phyloP scores from a whole-genome alignment of 2,113 vertebrate species.

The Erythrolamprus reginae region DNA sequence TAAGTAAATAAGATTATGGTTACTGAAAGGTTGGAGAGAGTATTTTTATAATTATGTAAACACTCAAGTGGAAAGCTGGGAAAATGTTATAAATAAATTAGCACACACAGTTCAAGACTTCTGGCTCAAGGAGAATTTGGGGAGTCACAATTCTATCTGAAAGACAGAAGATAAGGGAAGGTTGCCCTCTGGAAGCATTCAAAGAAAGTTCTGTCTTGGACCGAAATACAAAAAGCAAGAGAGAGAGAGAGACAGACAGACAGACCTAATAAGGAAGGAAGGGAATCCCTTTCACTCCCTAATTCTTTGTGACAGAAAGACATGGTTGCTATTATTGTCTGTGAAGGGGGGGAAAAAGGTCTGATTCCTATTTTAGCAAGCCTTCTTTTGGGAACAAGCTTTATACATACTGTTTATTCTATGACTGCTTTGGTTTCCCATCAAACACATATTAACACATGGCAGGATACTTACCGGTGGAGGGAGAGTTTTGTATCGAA shows the following conservation, averaged over 20 bases:
- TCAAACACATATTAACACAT: neutral
- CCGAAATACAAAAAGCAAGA: neutral
- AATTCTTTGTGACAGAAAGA: neutral
- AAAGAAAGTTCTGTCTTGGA: neutral
- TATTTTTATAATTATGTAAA: neutral
- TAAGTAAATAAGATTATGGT: neutral
- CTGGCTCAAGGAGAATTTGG: neutral
- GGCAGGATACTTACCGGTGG: slow-evolving; percentile 82
- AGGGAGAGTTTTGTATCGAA: slow-evolving; percentile 93
- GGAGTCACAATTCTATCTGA: neutral
- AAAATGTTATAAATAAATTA: neutral
- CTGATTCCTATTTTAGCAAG: neutral
- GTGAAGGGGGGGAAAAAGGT: neutral
- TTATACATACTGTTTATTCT: neutral
- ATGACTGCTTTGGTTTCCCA: neutral
- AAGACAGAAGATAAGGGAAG: neutral
- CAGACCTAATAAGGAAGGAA: neutral
- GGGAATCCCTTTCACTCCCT: neutral
- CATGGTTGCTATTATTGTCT: neutral
- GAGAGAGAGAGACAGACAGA: no score
- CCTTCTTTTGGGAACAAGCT: neutral
- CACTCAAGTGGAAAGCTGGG: neutral
- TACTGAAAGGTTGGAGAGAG: neutral
- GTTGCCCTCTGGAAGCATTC: neutral
- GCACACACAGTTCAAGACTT: neutral